Percentiles rank a stretch among this genome's conserved stretches.
phyloP scores from a whole-genome alignment of 2,888 invertebrate genomes.

The Drosophila limbata region DNA sequence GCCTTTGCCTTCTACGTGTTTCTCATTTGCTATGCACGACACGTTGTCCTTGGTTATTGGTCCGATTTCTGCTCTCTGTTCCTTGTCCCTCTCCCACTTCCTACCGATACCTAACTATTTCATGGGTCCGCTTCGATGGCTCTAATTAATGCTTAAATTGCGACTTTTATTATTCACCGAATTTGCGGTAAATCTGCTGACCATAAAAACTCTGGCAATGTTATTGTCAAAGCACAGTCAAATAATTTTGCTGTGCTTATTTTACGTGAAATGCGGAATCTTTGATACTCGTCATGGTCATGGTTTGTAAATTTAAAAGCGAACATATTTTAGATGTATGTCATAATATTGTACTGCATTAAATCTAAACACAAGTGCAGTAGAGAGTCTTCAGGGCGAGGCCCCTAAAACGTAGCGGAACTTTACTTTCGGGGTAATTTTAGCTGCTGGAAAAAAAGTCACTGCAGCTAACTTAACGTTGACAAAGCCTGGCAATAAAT shows the following conservation, averaged over 20 bases:
- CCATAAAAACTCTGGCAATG: conserved; percentile 41
- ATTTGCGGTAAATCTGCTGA: conserved; percentile 13
- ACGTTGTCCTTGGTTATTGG: conserved; percentile 41
- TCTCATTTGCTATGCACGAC: conserved; percentile 69
- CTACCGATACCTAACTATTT: conserved; percentile 42
- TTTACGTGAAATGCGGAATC: background rate
- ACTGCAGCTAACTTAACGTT: no score
- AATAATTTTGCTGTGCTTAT: conserved; percentile 22
- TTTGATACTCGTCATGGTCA: background rate
- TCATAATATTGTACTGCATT: background rate
- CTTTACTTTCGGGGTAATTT: no score
- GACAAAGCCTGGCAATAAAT: no score
- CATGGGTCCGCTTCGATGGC: conserved; percentile 69
- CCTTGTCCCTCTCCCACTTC: background rate
- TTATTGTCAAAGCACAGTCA: conserved; percentile 6
- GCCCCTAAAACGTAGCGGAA: no score
- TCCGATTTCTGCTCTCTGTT: conserved; percentile 23
- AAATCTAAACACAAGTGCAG: background rate
- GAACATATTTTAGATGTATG: background rate
- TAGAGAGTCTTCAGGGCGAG: no score
- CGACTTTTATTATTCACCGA: conserved; percentile 65
- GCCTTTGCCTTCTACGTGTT: conserved; percentile 66
- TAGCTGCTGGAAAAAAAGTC: no score
- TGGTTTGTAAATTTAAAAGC: background rate
- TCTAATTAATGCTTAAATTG: conserved; percentile 83